Conservation (phyloP, 1,140 invertebrate genomes). For the Popillia japonica region DNA sequence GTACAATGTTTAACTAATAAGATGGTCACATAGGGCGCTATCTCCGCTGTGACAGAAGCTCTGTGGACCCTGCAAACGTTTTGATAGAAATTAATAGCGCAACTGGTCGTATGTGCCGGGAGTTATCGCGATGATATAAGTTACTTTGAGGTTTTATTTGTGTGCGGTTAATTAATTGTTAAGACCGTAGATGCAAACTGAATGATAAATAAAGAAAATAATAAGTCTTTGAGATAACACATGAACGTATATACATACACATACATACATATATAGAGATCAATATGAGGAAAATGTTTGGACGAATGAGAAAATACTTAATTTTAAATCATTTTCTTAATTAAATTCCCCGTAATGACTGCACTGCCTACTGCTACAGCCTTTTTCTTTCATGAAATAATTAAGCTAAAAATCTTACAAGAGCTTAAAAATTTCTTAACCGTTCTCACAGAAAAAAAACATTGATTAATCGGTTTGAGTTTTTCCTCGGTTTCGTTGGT, state of each 20-base stretch:
- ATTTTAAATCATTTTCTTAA: too few relatives aligned
- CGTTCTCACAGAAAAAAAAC: too few relatives aligned
- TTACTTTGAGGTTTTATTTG: not conserved
- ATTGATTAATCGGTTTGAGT: too few relatives aligned
- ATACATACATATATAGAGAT: not conserved
- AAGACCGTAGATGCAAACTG: not conserved
- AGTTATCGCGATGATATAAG: slow-evolving; percentile 4
- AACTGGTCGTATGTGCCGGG: not conserved
- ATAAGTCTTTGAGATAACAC: not conserved
- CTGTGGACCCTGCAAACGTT: not conserved
- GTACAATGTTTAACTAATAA: not conserved
- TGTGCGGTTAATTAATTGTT: not conserved
- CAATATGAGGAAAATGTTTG: too few relatives aligned
- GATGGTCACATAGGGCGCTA: not conserved
- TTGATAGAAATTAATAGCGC: slow-evolving; percentile 11
- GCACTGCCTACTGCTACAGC: too few relatives aligned
- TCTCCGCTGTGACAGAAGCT: not conserved
- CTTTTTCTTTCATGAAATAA: too few relatives aligned
- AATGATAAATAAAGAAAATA: not conserved
- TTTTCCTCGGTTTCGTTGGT: too few relatives aligned
- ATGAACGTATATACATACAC: not conserved
- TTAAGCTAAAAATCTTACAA: too few relatives aligned
- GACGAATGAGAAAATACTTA: too few relatives aligned
- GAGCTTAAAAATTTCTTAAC: too few relatives aligned
- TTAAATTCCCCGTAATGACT: too few relatives aligned